These are phyloP conservation scores for Leucoraja ocellata DNA, from an alignment of 2,797 vertebrate species.

Conservation along the genomic window DNA sequence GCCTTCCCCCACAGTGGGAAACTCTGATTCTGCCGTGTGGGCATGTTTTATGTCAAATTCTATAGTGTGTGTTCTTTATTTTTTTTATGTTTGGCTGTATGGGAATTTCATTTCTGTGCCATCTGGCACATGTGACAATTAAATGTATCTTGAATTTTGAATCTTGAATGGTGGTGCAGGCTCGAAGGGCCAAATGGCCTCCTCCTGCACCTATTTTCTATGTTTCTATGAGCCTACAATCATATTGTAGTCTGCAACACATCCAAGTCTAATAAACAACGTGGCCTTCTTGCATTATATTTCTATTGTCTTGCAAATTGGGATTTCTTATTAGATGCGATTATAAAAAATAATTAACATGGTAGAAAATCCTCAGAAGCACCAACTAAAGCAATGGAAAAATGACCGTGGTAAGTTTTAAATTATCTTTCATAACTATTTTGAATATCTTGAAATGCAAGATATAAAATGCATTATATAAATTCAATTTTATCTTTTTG, in stretches of 20 bases:
- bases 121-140: too few species aligned
- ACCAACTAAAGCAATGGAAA: not conserved
- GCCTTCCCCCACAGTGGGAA: too few species aligned
- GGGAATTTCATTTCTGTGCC: too few species aligned
- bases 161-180: too few species aligned
- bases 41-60: too few species aligned
- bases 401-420: not conserved
- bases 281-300: not conserved
- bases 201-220: too few species aligned
- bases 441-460: not conserved
- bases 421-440: not conserved
- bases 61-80: too few species aligned
- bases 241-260: not conserved
- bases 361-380: not conserved
- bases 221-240: too few species aligned
- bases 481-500: not conserved
- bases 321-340: not conserved
- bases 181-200: too few species aligned
- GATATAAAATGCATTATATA: not conserved
- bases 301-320: not conserved
- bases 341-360: not conserved
- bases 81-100: too few species aligned
- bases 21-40: too few species aligned
- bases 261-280: not conserved
- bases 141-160: too few species aligned